Conservation (phyloP, 2,888 invertebrate genomes). For the Phyllotreta cruciferae region DNA sequence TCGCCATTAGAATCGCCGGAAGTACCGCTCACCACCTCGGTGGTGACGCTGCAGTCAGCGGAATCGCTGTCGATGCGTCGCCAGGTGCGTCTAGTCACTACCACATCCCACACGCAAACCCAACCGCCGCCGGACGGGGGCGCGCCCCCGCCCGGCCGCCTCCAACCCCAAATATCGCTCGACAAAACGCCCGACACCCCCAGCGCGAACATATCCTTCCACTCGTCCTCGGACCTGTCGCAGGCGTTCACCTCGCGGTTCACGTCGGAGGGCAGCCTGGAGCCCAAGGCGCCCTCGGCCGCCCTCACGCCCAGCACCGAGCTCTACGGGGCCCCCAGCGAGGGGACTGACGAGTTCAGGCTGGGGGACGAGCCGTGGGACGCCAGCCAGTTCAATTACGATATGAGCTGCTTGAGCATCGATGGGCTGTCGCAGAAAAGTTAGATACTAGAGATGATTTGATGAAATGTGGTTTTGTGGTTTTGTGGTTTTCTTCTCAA, state of each 20-base stretch:
- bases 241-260: constrained; percentile 57
- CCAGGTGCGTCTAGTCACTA: constrained; percentile 58
- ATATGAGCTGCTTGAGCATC: constrained; percentile 53
- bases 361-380: constrained; percentile 58
- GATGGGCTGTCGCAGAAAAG: constrained; percentile 50
- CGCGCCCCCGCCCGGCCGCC: constrained; percentile 58
- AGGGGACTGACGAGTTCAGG: constrained; percentile 54
- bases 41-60: constrained; percentile 72
- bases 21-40: constrained; percentile 71
- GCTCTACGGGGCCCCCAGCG: constrained; percentile 51
- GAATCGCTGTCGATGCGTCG: constrained; percentile 64
- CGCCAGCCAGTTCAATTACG: constrained; percentile 57
- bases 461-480: background rate
- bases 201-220: constrained; percentile 67
- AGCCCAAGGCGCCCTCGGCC: constrained; percentile 62
- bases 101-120: constrained; percentile 41
- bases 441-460: constrained; percentile 13
- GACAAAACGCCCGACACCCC: constrained; percentile 72
- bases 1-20: constrained; percentile 87
- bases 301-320: constrained; percentile 66
- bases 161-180: constrained; percentile 31
- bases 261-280: constrained; percentile 53
- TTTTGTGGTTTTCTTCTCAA: background rate
- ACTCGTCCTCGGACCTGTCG: constrained; percentile 50
- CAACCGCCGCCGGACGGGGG: constrained; percentile 53